Evolutionary conservation across 2,888 invertebrate species (phyloP), one percentile per base, ranked within the genome.

Genomic region (Stegana nigrithorax): DNA sequence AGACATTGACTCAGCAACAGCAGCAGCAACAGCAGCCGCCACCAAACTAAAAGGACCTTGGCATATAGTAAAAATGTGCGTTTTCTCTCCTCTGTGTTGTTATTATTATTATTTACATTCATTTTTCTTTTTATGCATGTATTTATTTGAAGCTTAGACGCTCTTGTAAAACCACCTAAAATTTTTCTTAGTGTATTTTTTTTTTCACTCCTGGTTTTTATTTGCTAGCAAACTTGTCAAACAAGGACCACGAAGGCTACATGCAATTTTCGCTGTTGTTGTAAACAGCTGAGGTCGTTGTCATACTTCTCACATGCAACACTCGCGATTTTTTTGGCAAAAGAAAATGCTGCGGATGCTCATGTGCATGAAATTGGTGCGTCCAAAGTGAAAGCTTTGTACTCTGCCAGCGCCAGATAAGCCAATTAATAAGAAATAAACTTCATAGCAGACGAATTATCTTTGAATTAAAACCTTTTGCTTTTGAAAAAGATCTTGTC

Each of bases 271-370:
- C 26, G 51, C 21, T 58, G 19, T 45, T 58, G 10, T n/a, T 45
- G 58, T 42, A 47, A 61, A 45, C 61, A 56, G 29, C 61, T 61
- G 53, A 53, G 60, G 42, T 60, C 53, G 29, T 56, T 61, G 55
- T 61, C 56, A 42, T 42, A 51, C 25, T 47, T 47, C 23, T n/a
- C 44, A 50, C 57, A 42, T 26, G 59, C 29, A 60, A 32, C 27
- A n/a, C n/a, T n/a, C n/a, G n/a, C n/a, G n/a, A n/a, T n/a, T n/a
- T n/a, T n/a, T n/a, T n/a, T n/a, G 10, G 21, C 21, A 59, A 29
- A n/a, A 39, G 25, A 23, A 57, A 42, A 7, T 17, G 14, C 42
- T 27, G 26, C 25, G 12, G 12, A 42, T 7, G 29, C 29, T 12
- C 3, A 17, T 26, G 32, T 32, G n/a, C 39, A 39, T 39, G 39